Evolutionary conservation across 2,113 vertebrate genomes (phyloP).

Genomic region (Onychostruthus taczanowskii): DNA sequence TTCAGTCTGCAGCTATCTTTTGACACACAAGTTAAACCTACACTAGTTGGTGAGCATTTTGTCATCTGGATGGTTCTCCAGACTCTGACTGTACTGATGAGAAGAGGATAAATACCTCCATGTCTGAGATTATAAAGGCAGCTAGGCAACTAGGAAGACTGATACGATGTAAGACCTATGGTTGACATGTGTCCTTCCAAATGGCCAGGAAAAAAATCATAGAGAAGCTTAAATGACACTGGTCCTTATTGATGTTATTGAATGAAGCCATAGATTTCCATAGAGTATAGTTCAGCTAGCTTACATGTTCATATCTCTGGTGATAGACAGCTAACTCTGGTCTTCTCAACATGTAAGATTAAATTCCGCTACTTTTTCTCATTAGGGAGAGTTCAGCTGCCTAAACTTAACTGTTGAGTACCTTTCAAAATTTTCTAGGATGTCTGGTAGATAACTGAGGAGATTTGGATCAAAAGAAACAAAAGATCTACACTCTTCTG

Average conservation of each 20-base stretch:
- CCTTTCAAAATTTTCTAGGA: not conserved
- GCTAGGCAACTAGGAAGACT: not conserved
- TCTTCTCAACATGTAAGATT: not conserved
- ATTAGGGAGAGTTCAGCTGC: not conserved
- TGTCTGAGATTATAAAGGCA: not conserved
- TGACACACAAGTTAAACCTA: not conserved
- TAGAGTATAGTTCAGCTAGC: not conserved
- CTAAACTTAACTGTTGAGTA: not conserved
- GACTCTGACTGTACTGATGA: not conserved
- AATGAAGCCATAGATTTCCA: not conserved
- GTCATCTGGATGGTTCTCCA: not conserved
- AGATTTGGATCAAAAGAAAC: not conserved
- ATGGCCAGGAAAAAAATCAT: not conserved
- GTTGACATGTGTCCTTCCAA: not conserved
- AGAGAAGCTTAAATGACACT: not conserved
- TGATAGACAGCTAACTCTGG: not conserved
- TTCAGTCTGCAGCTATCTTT: not conserved
- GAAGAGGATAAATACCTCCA: not conserved
- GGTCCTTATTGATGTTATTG: not conserved
- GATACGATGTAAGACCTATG: not conserved
- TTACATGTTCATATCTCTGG: not conserved
- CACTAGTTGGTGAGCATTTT: not conserved
- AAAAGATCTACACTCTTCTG: fast-evolving
- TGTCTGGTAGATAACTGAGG: not conserved
- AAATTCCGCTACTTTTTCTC: not conserved